Evolutionary conservation across 2,888 invertebrate genomes (phyloP).

Genomic region (Toxonevra muliebris): DNA sequence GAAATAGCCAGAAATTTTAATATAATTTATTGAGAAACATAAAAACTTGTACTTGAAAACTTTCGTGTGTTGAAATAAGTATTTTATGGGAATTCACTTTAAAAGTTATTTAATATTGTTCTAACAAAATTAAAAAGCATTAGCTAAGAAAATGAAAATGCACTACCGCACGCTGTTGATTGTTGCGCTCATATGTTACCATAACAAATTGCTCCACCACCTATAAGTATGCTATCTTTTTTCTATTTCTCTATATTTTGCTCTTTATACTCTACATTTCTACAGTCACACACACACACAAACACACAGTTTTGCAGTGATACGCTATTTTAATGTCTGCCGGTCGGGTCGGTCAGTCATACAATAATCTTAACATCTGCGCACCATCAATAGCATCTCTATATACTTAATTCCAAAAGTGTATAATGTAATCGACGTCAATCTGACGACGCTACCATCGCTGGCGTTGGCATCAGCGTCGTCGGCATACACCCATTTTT

Average conservation of each 20-base stretch:
- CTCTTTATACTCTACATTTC: too few species aligned
- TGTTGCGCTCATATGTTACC: constrained; percentile 9
- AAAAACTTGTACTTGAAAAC: too few species aligned
- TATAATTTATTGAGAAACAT: too few species aligned
- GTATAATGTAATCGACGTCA: not conserved
- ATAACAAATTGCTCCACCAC: not conserved
- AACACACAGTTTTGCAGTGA: not conserved
- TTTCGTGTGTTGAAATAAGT: too few species aligned
- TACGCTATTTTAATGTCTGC: not conserved
- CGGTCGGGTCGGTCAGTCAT: not conserved
- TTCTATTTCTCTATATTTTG: too few species aligned
- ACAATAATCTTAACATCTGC: constrained; percentile 12
- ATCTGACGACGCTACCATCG: constrained; percentile 15
- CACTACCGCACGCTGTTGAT: not conserved
- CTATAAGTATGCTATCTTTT: not conserved
- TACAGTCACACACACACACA: not conserved
- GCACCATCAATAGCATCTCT: too few species aligned
- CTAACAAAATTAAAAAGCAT: too few species aligned
- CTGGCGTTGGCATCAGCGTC: constrained; percentile 28
- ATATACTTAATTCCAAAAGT: too few species aligned
- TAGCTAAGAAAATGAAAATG: not conserved
- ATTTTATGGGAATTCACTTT: too few species aligned
- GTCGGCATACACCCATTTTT: constrained; percentile 59
- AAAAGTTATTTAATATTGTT: too few species aligned
- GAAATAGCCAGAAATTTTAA: too few species aligned